Evolutionary conservation across 2,888 invertebrate genomes (phyloP).

Genomic region (Colletes collaris): DNA sequence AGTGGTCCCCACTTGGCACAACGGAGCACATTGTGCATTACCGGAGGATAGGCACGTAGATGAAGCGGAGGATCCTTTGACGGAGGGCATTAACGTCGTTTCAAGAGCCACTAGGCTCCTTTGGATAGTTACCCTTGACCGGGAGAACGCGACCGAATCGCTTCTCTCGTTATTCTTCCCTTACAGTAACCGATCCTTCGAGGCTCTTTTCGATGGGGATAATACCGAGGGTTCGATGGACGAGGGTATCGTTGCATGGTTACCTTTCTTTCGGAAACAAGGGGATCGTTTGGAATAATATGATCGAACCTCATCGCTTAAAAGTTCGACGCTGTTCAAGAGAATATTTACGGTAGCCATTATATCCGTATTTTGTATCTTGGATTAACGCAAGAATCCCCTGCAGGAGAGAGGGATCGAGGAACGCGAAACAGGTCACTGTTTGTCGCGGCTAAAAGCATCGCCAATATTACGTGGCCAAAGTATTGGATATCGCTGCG

Average conservation of each 20-base stretch:
- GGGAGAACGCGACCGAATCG: conserved; percentile 1
- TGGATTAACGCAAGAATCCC: too few species aligned
- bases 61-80: conserved; percentile 59
- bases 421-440: conserved; percentile 49
- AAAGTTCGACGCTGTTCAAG: too few species aligned
- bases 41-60: conserved; percentile 42
- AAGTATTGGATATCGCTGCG: conserved; percentile 67
- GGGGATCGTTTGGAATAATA: neutral
- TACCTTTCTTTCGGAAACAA: too few species aligned
- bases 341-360: too few species aligned
- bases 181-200: neutral
- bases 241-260: too few species aligned
- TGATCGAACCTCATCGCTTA: too few species aligned
- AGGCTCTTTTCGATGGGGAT: neutral
- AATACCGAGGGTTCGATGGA: too few species aligned
- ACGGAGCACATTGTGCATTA: conserved; percentile 52
- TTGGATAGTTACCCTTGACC: conserved; percentile 9
- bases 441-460: conserved; percentile 72
- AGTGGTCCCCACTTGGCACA: conserved; percentile 42
- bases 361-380: too few species aligned
- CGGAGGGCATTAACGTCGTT: conserved; percentile 57
- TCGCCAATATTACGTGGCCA: conserved; percentile 71
- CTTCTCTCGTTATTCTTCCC: conserved; percentile 1
- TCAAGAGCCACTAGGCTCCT: conserved; percentile 36
- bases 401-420: conserved; percentile 27